These are phyloP conservation scores for Peromyscus californicus DNA, from an alignment of 2,113 vertebrate genomes.

Conservation along the genomic window DNA sequence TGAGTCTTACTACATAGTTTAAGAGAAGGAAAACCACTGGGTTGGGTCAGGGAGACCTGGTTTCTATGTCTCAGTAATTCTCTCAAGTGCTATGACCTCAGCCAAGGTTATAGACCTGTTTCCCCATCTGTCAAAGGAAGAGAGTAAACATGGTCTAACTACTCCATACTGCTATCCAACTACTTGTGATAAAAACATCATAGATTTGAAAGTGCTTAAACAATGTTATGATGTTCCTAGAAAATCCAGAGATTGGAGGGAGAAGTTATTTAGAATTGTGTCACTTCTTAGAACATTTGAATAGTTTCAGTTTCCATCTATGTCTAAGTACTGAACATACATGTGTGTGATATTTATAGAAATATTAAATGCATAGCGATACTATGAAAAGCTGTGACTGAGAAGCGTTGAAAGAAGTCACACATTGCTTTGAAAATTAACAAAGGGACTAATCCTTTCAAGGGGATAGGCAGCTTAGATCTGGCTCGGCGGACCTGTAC, in stretches of 20 bases:
- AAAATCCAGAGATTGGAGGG: conserved; percentile 14
- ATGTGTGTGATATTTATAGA: conserved; percentile 54
- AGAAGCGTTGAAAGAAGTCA: conserved; percentile 31
- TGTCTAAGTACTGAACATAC: conserved; percentile 41
- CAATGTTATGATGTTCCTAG: conserved; percentile 31
- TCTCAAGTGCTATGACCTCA: neutral
- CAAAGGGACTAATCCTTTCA: conserved; percentile 53
- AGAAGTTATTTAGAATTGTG: neutral
- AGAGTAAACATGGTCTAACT: neutral
- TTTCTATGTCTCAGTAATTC: neutral
- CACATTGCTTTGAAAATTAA: conserved; percentile 55
- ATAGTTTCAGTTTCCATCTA: conserved; percentile 58
- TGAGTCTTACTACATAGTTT: neutral
- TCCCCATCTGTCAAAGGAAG: conserved; percentile 16
- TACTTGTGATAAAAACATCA: neutral
- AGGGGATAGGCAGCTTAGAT: conserved; percentile 16
- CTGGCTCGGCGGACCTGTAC: neutral
- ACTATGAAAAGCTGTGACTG: conserved; percentile 23
- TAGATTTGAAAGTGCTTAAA: neutral
- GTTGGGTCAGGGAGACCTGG: neutral
- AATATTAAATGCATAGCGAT: conserved; percentile 13
- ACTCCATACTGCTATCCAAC: neutral
- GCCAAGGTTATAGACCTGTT: neutral
- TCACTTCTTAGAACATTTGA: conserved; percentile 12
- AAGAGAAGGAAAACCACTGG: neutral